Conservation (phyloP, 2,888 invertebrate species). For the Drosophila demipolita region DNA sequence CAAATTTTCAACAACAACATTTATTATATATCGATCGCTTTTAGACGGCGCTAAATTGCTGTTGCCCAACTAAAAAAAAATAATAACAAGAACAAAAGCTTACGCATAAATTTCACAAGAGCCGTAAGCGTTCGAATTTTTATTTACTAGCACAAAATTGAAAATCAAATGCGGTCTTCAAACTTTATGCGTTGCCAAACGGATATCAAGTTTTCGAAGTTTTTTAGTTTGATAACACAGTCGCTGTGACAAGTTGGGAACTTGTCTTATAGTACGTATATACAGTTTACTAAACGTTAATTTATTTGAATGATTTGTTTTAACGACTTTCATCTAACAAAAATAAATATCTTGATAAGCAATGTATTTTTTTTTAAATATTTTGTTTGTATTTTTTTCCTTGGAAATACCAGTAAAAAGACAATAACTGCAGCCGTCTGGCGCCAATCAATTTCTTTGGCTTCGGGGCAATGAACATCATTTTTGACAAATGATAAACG, state of each 20-base stretch:
- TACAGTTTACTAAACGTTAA: slow-evolving; percentile 31
- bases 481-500: slow-evolving; percentile 69
- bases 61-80: slow-evolving; percentile 48
- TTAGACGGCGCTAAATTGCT: slow-evolving; percentile 59
- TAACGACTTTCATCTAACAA: slow-evolving; percentile 66
- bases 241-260: slow-evolving; percentile 46
- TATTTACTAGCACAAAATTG: slow-evolving; percentile 37
- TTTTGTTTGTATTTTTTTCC: slow-evolving; percentile 4
- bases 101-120: slow-evolving; percentile 55
- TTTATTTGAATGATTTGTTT: slow-evolving; percentile 59
- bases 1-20: slow-evolving; percentile 71
- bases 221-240: slow-evolving; percentile 40
- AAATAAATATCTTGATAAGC: slow-evolving; percentile 33
- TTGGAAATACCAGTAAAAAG: slow-evolving; percentile 50
- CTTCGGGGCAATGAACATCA: slow-evolving; percentile 36
- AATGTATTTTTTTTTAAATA: slow-evolving; percentile 40
- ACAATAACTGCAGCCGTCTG: slow-evolving; percentile 54
- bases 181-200: slow-evolving; percentile 37
- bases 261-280: slow-evolving; percentile 41
- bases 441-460: slow-evolving; percentile 72
- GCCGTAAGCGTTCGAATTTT: slow-evolving; percentile 43
- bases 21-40: slow-evolving; percentile 54
- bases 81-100: slow-evolving; percentile 34
- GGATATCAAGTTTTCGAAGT: slow-evolving; percentile 55
- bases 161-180: slow-evolving; percentile 50